Evolutionary conservation across 2,797 vertebrate genomes (phyloP).

Genomic region (Potorous gilbertii): DNA sequence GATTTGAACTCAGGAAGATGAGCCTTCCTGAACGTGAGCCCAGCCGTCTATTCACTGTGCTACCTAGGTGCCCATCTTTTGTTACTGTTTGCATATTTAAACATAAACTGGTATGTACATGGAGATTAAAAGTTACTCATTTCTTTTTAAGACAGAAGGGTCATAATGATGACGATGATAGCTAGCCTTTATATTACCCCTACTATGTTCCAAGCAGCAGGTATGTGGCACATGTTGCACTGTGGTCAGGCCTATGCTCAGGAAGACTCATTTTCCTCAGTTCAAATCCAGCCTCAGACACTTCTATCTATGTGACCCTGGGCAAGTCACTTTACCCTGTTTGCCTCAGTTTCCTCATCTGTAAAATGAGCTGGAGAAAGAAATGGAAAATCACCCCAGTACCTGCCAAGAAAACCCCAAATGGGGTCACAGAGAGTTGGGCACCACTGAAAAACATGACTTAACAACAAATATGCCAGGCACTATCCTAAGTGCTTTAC

Average conservation of each 20-base stretch:
- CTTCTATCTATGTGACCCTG: background rate
- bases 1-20: background rate
- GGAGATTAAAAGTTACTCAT: background rate
- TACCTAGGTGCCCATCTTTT: background rate
- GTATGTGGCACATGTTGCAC: background rate
- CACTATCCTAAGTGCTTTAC: background rate
- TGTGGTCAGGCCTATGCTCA: background rate
- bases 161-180: background rate
- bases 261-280: background rate
- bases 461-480: background rate
- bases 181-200: background rate
- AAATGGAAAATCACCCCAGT: background rate
- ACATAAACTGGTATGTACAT: background rate
- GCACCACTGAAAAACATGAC: background rate
- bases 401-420: background rate
- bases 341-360: background rate
- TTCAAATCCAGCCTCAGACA: background rate
- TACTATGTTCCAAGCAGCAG: background rate
- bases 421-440: background rate
- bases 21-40: background rate
- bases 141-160: background rate
- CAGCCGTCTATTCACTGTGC: background rate
- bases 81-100: background rate
- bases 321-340: background rate
- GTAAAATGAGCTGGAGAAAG: background rate